Evolutionary conservation across 2,888 invertebrate genomes (phyloP), one percentile per base, ranked within the genome.

Genomic region (Geotrupes spiniger): DNA sequence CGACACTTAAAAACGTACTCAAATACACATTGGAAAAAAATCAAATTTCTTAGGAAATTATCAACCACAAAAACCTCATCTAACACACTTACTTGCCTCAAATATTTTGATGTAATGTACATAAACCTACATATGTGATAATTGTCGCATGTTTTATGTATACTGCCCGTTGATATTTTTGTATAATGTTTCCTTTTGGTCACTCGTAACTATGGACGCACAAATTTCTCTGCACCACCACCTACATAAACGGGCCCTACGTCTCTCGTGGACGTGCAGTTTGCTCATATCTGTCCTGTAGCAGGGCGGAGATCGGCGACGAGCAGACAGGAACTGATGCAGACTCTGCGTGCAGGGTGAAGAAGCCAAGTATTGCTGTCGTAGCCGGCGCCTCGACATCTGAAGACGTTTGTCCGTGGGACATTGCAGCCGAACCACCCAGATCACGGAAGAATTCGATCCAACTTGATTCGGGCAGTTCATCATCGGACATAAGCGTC

Each of bases 401-500:
- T 1, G 78, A 79, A 71, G 80, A 80, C 59, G 76, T 81, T 17
- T 82, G 81, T 61, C 81, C 81, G 8, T 82, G 81, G 81, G 81
- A 74, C 42, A 48, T 69, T 29, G 59, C 69, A 55, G 53, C 51
- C 8, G 46, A 52, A 9, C 51, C 49, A 12, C 56, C 55, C 10
- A 37, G 63, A 59, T 39, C 63, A 63, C 21, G 63, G 5, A 85
- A 85, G 66, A 85, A 85, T 70, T 85, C 85, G 2, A 74, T 79
- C 9, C 79, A 79, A 59, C 72, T 85, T 36, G 85, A 86, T 70
- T 85, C 85, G 10, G 84, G 82, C 63, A 83, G 83, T 64, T 85
- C 85, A n/a, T 85, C 85, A 8, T 87, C 87, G 12, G 89, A 89
- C 68, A 80, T 86, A 53, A 85, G 85, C 66, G 75, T 78, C 36